phyloP scores from a whole-genome alignment of 1,140 invertebrate species.

The Wiebesia pumilae region DNA sequence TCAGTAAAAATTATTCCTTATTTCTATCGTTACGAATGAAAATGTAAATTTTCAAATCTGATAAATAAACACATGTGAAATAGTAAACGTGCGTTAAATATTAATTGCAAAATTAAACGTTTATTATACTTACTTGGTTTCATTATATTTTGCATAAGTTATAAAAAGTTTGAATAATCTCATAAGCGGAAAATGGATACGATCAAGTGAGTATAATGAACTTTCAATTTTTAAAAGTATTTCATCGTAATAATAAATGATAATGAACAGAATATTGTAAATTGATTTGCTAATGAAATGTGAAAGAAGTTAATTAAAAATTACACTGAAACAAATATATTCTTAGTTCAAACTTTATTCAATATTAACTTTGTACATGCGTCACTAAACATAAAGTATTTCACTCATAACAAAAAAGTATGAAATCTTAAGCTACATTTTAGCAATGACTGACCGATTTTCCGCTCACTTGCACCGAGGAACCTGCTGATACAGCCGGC shows the following conservation, averaged over 20 bases:
- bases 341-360: slow-evolving; percentile 24
- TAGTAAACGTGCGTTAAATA: not conserved
- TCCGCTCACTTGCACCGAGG: not conserved
- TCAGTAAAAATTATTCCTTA: not conserved
- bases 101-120: not conserved
- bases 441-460: slow-evolving; percentile 36
- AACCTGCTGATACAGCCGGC: slow-evolving; percentile 12
- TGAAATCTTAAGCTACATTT: slow-evolving; percentile 1
- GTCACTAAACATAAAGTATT: not conserved
- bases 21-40: too few species aligned
- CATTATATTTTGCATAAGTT: not conserved
- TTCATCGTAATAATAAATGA: too few species aligned
- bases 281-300: not conserved
- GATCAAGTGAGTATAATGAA: too few species aligned
- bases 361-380: slow-evolving; percentile 29
- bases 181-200: not conserved
- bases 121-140: not conserved
- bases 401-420: not conserved
- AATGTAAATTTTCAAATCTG: not conserved
- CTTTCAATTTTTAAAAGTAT: too few species aligned
- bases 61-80: not conserved
- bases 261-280: not conserved
- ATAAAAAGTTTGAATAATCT: not conserved
- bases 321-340: slow-evolving; percentile 23
- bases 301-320: slow-evolving; percentile 11